Evolutionary conservation across 2,888 invertebrate species (phyloP).

Genomic region (Stenichneumon culpator): DNA sequence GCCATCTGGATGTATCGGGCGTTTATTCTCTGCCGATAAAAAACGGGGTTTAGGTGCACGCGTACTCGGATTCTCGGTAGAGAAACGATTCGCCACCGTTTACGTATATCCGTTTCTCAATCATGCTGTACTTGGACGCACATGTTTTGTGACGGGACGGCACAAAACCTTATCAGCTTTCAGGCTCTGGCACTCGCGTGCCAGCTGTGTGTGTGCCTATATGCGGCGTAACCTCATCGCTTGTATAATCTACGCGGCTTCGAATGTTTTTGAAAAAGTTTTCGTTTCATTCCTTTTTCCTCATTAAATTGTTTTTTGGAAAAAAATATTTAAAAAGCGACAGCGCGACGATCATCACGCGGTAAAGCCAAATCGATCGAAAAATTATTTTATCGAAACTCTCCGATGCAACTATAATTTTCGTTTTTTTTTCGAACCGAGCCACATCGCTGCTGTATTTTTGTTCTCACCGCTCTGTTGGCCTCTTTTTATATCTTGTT

Average conservation of each 20-base stretch:
- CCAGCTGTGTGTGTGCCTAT: background rate
- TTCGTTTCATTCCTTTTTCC: background rate
- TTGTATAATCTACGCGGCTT: slow-evolving; percentile 31
- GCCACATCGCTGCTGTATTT: background rate
- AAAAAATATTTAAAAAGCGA: background rate
- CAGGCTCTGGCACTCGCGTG: slow-evolving; percentile 17
- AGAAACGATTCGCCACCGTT: background rate
- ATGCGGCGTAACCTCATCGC: slow-evolving; percentile 4
- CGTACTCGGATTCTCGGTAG: slow-evolving; percentile 5
- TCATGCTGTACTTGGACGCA: background rate
- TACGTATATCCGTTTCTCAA: slow-evolving; percentile 4
- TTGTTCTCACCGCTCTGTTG: background rate
- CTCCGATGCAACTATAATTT: background rate
- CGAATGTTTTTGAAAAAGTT: slow-evolving; percentile 28
- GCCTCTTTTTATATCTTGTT: background rate
- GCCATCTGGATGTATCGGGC: slow-evolving; percentile 39
- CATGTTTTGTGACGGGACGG: slow-evolving; percentile 10
- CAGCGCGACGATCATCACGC: background rate
- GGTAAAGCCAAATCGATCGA: background rate
- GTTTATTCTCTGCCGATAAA: slow-evolving; percentile 8
- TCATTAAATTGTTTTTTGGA: background rate
- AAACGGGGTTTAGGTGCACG: background rate
- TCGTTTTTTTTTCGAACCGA: background rate
- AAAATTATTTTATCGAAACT: background rate
- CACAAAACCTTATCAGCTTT: slow-evolving; percentile 47